Percentiles rank a stretch among this genome's conserved stretches.
Conservation (phyloP, 1,140 invertebrate genomes). For the Brachionus calyciflorus region DNA sequence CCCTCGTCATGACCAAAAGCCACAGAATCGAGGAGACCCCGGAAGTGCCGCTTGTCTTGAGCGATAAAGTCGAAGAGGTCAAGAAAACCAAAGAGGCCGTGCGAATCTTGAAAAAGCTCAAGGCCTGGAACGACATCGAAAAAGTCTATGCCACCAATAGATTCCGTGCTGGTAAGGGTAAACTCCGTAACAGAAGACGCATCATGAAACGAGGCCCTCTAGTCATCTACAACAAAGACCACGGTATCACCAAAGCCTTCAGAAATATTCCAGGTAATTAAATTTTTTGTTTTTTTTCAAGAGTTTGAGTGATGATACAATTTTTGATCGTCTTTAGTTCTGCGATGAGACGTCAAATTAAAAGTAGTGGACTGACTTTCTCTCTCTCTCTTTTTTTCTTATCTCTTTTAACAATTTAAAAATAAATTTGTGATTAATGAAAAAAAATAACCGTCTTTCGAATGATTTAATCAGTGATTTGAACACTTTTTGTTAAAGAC, state of each 20-base stretch:
- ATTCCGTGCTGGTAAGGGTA: slow-evolving; percentile 95
- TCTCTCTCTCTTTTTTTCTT: too few species aligned
- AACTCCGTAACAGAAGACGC: slow-evolving; percentile 94
- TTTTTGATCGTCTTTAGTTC: not conserved
- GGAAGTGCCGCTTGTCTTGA: slow-evolving; percentile 91
- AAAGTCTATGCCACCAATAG: slow-evolving; percentile 96
- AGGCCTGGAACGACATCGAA: slow-evolving; percentile 93
- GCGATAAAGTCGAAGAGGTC: slow-evolving; percentile 84
- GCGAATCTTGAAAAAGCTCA: slow-evolving; percentile 76
- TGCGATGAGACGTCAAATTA: slow-evolving; percentile 42
- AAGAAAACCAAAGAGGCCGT: slow-evolving; percentile 97
- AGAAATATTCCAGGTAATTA: slow-evolving; percentile 87
- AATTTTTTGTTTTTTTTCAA: slow-evolving; percentile 30
- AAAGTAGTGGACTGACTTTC: slow-evolving; percentile 47
- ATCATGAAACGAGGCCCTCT: slow-evolving; percentile 92
- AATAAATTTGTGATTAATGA: slow-evolving; percentile 43
- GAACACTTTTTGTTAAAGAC: not conserved
- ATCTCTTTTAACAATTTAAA: not conserved
- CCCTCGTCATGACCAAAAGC: slow-evolving; percentile 92
- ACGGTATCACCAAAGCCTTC: slow-evolving; percentile 88
- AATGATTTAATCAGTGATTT: slow-evolving; percentile 40
- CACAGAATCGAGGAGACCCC: slow-evolving; percentile 89
- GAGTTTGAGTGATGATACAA: slow-evolving; percentile 43
- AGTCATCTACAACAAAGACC: slow-evolving; percentile 87
- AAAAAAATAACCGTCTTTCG: slow-evolving; percentile 40